Base-by-base conservation (phyloP, 2,797 vertebrate genomes). In the Tapera naevia region DNA sequence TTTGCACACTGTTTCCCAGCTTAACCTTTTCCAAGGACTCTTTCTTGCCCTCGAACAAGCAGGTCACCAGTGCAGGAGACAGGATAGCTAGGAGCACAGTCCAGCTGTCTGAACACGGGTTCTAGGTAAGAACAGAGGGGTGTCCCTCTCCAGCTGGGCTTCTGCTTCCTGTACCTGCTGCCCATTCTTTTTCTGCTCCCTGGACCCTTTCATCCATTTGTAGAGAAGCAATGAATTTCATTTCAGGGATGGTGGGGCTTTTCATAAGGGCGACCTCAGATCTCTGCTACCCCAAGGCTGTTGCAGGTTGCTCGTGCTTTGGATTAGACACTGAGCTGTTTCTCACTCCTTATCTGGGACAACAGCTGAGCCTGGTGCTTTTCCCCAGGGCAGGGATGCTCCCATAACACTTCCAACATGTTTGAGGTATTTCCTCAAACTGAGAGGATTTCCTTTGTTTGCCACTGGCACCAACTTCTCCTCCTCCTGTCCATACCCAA, bases 81-180 rank as follows among this genome's bases (percentile, higher is more conserved):
- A 7, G 33, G 50, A 30, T 3, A 24, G 58, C 23, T 17, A 28
- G 37, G 27, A 71, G n/a, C 1, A 0, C 1, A 19, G 56, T 51
- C n/a, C 30, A 13, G 41, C n/a, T 6, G 24, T 56, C 30, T 1
- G 4, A 53, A 25, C 0, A 1, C 16, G n/a, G 8, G 53, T 45
- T 61, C 6, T 3, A 37, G 46, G 58, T 25, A 45, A 6, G n/a
- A 53, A 60, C 0, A 2, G 3, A 87, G 33, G 5, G 32, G 21
- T 8, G 5, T 41, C 46, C 48, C 33, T 46, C n/a, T 82, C 18
- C 5, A 7, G 41, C 22, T 57, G 41, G 56, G 56, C 22, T 82
- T 28, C 54, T 81, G 62, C 11, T 4, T 21, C 56, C 32, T 32
- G 4, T 19, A 25, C 22, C 56, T 81, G 54, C 67, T 87, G 33